These are phyloP conservation scores for Mesocricetus auratus DNA, from an alignment of 2,113 vertebrate genomes.

Conservation along the genomic window DNA sequence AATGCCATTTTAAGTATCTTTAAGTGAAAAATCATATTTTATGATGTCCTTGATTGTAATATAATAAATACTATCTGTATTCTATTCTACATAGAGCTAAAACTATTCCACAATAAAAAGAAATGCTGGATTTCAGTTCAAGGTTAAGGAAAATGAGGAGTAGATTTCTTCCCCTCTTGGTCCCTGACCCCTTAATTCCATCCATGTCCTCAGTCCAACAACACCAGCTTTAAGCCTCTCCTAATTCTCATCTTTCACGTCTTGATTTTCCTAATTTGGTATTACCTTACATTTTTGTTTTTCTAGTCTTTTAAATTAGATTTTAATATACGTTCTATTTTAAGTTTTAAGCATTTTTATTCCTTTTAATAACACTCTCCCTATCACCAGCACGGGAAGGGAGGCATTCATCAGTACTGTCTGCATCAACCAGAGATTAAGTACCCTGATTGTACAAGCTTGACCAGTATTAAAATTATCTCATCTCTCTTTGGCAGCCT, in stretches of 20 bases:
- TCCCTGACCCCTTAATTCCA: not conserved
- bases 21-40: conserved; percentile 16
- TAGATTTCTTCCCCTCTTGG: not conserved
- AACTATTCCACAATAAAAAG: not conserved
- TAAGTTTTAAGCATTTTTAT: not conserved
- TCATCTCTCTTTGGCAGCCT: conserved; percentile 10
- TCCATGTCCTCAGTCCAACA: not conserved
- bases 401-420: not conserved
- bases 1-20: not conserved
- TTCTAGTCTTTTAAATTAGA: not conserved
- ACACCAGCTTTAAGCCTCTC: not conserved
- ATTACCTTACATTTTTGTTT: not conserved
- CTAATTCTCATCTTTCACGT: not conserved
- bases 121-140: conserved; percentile 25
- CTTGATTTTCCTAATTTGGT: not conserved
- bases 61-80: not conserved
- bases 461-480: conserved; percentile 8
- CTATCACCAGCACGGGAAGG: not conserved
- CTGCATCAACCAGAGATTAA: not conserved
- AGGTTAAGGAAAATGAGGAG: not conserved
- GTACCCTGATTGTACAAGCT: not conserved
- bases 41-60: not conserved
- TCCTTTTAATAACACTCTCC: not conserved
- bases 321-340: not conserved
- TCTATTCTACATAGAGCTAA: not conserved